Evolutionary conservation across 2,113 vertebrate species (phyloP), one percentile per base, ranked within the genome.

Genomic region (Amia ocellicauda): DNA sequence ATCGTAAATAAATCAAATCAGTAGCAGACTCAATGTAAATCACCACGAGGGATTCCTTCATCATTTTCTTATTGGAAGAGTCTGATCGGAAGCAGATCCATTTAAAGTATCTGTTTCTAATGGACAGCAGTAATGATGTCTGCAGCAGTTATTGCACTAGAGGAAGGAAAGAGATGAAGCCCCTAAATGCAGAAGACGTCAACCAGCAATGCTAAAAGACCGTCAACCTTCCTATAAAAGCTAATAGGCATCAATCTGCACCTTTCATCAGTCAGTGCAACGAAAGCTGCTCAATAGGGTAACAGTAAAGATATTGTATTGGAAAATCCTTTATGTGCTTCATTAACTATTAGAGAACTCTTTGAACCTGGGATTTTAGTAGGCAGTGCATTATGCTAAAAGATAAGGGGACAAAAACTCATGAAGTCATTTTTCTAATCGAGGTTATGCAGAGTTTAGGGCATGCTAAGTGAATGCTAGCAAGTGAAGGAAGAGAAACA

Each of bases 161-260:
- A n/a, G 61, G 22, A 58, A 24, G 61, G 29, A 28, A 7, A 57
- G 5, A n/a, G 29, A 31, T 7, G 14, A 28, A 29, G 4, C 62
- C 22, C 17, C 36, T 19, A 57, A 14, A 29, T 49, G 43, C 20
- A 59, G 41, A 23, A 47, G 16, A 22, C 51, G 28, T 36, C 19
- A 41, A 59, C 2, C 24, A 23, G 51, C 51, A 54, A 54, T n/a
- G 19, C 31, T 53, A 58, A 60, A 52, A 61, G 27, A 29, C 23
- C 31, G n/a, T 42, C 51, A 56, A 50, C 26, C 23, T 58, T 43
- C 40, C 53, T 31, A 56, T 56, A 57, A 65, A 65, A 58, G 63
- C 63, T 50, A 47, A 58, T 31, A 22, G 54, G 53, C 54, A 63
- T 65, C 42, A 55, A 52, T 16, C 24, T 54, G 20, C 51, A 54